These are phyloP conservation scores for Cerastis rubricosa DNA, from an alignment of 2,888 invertebrate genomes.

Conservation along the genomic window DNA sequence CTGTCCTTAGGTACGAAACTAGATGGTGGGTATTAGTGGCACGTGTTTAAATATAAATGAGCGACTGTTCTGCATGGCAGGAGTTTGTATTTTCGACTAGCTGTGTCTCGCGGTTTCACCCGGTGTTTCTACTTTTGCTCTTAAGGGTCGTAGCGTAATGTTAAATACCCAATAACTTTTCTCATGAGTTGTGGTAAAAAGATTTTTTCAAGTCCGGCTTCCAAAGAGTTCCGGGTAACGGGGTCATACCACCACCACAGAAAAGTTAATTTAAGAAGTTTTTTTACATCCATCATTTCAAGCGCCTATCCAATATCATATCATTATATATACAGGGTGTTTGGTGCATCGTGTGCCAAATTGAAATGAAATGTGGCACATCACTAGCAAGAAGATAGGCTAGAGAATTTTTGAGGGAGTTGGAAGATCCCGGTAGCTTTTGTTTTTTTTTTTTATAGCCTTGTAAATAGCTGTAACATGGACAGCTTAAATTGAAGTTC, in stretches of 20 bases:
- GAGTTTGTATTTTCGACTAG: not conserved
- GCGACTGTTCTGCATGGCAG: not conserved
- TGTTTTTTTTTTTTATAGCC: too few relatives aligned
- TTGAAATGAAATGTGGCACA: too few relatives aligned
- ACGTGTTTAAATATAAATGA: constrained; percentile 40
- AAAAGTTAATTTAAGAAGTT: not conserved
- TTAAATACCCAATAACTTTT: not conserved
- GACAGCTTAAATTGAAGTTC: too few relatives aligned
- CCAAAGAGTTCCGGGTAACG: not conserved
- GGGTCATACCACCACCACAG: not conserved
- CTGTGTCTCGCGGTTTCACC: not conserved
- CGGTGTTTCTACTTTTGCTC: not conserved
- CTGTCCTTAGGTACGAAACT: not conserved
- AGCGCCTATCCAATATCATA: too few relatives aligned
- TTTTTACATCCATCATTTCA: not conserved
- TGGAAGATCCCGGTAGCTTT: too few relatives aligned
- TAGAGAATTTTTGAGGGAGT: too few relatives aligned
- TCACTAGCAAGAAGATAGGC: too few relatives aligned
- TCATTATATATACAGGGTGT: too few relatives aligned
- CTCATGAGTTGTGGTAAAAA: not conserved
- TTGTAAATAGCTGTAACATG: too few relatives aligned
- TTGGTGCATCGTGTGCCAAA: too few relatives aligned
- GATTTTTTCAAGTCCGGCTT: not conserved
- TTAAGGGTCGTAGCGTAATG: not conserved
- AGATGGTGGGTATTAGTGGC: not conserved